Evolutionary conservation across 1,140 invertebrate genomes (phyloP).

Genomic region (Drosophila truncata): DNA sequence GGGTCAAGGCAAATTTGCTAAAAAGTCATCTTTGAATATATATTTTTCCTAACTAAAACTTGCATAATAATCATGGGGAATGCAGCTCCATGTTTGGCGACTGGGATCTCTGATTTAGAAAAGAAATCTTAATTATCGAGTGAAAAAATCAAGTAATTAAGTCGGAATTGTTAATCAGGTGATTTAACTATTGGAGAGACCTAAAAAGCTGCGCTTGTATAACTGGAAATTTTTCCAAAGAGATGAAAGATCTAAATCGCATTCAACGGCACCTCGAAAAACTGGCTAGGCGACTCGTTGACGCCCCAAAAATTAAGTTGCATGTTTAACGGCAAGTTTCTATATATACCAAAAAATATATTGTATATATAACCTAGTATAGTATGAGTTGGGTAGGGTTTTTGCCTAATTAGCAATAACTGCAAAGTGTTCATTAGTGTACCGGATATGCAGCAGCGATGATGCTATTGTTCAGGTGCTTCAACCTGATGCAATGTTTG

Average conservation of each 20-base stretch:
- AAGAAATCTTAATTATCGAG: slow-evolving; percentile 56
- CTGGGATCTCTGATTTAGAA: slow-evolving; percentile 46
- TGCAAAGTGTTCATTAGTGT: slow-evolving; percentile 75
- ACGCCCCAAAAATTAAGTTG: slow-evolving; percentile 71
- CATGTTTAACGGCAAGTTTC: slow-evolving; percentile 53
- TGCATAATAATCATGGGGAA: slow-evolving; percentile 35
- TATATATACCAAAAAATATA: slow-evolving; percentile 1
- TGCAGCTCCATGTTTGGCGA: slow-evolving; percentile 25
- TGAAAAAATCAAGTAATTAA: slow-evolving; percentile 64
- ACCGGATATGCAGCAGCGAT: slow-evolving; percentile 75
- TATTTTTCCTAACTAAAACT: slow-evolving; percentile 33
- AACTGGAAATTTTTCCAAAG: slow-evolving; percentile 74
- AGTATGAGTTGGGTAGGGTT: slow-evolving; percentile 29
- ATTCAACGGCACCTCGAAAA: slow-evolving; percentile 38
- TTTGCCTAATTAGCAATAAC: slow-evolving; percentile 74
- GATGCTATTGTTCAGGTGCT: slow-evolving; percentile 72
- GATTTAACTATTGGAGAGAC: slow-evolving; percentile 60
- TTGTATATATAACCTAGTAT: slow-evolving; percentile 1
- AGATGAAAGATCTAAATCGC: slow-evolving; percentile 76
- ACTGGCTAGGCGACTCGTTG: slow-evolving; percentile 72
- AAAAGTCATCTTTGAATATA: slow-evolving; percentile 18
- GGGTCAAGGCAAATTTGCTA: slow-evolving; percentile 69
- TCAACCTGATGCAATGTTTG: slow-evolving; percentile 36
- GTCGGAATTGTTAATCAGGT: slow-evolving; percentile 77
- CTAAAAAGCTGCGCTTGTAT: slow-evolving; percentile 69